Evolutionary conservation across 1,140 invertebrate genomes (phyloP).

Genomic region (Zaprionus nigranus): DNA sequence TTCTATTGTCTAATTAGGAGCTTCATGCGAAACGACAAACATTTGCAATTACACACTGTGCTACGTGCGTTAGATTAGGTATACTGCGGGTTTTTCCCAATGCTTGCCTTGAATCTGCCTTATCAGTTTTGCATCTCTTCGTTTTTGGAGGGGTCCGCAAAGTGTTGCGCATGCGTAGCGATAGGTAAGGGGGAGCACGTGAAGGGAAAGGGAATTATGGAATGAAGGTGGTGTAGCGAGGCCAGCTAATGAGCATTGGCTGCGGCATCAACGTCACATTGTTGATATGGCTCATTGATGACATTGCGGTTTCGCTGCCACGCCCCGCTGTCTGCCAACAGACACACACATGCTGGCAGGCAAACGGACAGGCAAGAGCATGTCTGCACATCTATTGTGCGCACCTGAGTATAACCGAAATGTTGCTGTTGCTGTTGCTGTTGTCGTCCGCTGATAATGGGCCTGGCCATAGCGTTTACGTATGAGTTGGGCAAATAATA

Average conservation of each 20-base stretch:
- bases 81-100: slow-evolving; percentile 26
- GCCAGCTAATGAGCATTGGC: slow-evolving; percentile 40
- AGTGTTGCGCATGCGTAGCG: slow-evolving; percentile 61
- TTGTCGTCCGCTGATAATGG: slow-evolving; percentile 42
- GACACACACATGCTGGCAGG: background rate
- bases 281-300: slow-evolving; percentile 54
- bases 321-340: slow-evolving; percentile 17
- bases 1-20: slow-evolving; percentile 70
- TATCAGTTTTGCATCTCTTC: slow-evolving; percentile 55
- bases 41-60: slow-evolving; percentile 72
- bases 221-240: slow-evolving; percentile 1
- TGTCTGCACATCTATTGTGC: slow-evolving; percentile 22
- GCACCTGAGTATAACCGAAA: slow-evolving; percentile 48
- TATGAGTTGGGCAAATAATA: slow-evolving; percentile 60
- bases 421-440: slow-evolving; percentile 28
- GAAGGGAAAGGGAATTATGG: too few relatives aligned
- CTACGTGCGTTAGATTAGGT: slow-evolving; percentile 53
- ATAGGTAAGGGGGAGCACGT: background rate
- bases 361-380: slow-evolving; percentile 4
- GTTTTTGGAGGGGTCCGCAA: background rate
- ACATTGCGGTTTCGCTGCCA: slow-evolving; percentile 44
- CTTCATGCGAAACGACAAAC: slow-evolving; percentile 65
- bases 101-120: slow-evolving; percentile 10
- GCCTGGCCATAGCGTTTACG: slow-evolving; percentile 59
- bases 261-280: slow-evolving; percentile 38